These are phyloP conservation scores for Antrozous pallidus DNA, from an alignment of 2,797 vertebrate genomes.

Conservation along the genomic window DNA sequence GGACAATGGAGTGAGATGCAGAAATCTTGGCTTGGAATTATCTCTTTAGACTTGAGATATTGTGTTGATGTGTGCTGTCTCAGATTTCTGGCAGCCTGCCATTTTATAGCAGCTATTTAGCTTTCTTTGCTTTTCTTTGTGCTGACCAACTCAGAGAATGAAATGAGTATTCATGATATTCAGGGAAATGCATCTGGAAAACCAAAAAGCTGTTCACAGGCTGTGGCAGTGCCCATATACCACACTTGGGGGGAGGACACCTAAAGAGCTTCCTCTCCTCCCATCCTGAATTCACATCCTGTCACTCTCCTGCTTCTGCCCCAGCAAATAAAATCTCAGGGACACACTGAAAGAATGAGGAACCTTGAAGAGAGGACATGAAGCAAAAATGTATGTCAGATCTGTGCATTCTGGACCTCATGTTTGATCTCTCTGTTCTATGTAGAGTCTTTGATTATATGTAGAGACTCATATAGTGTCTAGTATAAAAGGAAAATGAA, in stretches of 20 bases:
- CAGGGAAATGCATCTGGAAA: constrained; percentile 28
- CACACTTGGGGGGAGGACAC: fast-evolving
- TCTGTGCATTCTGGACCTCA: neutral
- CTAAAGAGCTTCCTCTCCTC: neutral
- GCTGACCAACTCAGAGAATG: constrained; percentile 56
- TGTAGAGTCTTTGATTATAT: neutral
- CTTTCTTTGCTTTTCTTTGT: constrained; percentile 59
- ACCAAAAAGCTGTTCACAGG: neutral
- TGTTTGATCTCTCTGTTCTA: neutral
- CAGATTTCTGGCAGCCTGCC: constrained; percentile 50
- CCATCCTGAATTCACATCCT: neutral
- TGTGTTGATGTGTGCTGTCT: neutral
- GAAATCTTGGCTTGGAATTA: constrained; percentile 36
- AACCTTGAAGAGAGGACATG: neutral
- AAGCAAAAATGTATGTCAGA: neutral
- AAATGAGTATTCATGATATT: constrained; percentile 52
- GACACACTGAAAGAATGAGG: neutral
- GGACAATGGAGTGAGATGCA: neutral
- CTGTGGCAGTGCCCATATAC: neutral
- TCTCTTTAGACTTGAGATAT: constrained; percentile 30
- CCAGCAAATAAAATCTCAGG: neutral
- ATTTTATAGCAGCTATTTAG: constrained; percentile 49
- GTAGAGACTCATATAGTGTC: neutral
- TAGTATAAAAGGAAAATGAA: neutral
- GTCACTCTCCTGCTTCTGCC: neutral